Evolutionary conservation across 2,113 vertebrate genomes (phyloP).

Genomic region (Chrysemys picta): DNA sequence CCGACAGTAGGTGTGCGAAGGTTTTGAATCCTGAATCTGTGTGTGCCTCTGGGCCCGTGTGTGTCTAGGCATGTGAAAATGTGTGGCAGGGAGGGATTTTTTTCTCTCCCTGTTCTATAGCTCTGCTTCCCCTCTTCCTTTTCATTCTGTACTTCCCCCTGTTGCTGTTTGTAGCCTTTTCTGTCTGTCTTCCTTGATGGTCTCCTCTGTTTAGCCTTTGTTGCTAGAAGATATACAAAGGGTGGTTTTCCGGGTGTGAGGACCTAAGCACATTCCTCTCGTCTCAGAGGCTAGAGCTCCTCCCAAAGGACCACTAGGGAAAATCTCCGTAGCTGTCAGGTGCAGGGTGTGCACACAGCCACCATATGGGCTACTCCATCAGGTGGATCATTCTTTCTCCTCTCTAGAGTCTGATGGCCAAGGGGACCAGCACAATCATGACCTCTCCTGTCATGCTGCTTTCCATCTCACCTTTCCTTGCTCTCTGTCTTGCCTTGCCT

Average conservation of each 20-base stretch:
- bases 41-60: background rate
- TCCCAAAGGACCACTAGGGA: background rate
- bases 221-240: background rate
- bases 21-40: background rate
- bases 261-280: background rate
- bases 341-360: background rate
- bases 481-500: background rate
- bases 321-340: no score
- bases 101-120: background rate
- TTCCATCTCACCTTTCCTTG: background rate
- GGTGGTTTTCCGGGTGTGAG: background rate
- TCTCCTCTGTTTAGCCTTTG: background rate
- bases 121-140: background rate
- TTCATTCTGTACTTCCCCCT: background rate
- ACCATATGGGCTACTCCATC: background rate
- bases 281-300: background rate
- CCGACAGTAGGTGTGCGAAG: no score
- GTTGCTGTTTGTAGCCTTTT: no score
- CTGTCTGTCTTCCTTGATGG: background rate
- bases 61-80: background rate
- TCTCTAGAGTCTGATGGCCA: background rate
- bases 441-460: background rate
- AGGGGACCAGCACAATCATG: no score
- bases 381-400: background rate
- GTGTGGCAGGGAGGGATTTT: background rate